phyloP scores from a whole-genome alignment of 2,797 vertebrate genomes.

The Lophius americanus region DNA sequence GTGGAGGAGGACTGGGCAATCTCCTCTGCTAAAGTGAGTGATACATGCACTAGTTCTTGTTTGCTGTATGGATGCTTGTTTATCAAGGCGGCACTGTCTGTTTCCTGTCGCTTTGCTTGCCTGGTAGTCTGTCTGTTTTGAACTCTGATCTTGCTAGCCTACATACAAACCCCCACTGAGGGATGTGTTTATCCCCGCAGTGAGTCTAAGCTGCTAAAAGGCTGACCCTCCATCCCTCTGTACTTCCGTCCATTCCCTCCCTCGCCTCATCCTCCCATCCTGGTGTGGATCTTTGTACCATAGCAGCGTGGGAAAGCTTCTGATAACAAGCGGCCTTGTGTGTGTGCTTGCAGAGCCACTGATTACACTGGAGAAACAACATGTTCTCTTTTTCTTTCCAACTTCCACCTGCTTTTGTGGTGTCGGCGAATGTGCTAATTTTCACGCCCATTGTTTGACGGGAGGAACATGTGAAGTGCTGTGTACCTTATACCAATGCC shows the following conservation, averaged over 20 bases:
- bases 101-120: slow-evolving; percentile 55
- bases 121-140: slow-evolving; percentile 59
- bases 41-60: slow-evolving; percentile 42
- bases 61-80: slow-evolving; percentile 57
- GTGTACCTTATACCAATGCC: slow-evolving; percentile 39
- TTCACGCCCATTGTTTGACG: slow-evolving; percentile 50
- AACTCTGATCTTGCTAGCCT: slow-evolving; percentile 73
- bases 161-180: slow-evolving; percentile 66
- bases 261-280: slow-evolving; percentile 72
- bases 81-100: slow-evolving; percentile 57
- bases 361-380: slow-evolving; percentile 75
- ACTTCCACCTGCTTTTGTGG: slow-evolving; percentile 34
- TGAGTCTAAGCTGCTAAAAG: slow-evolving; percentile 70
- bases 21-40: slow-evolving; percentile 49
- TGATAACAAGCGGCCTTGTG: slow-evolving; percentile 80
- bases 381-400: slow-evolving; percentile 67
- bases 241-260: slow-evolving; percentile 69
- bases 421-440: slow-evolving; percentile 43
- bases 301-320: slow-evolving; percentile 80
- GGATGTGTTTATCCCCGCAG: slow-evolving; percentile 74
- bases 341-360: slow-evolving; percentile 71
- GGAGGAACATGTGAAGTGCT: slow-evolving; percentile 42
- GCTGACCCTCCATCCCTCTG: slow-evolving; percentile 76
- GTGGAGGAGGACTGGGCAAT: slow-evolving; percentile 66
- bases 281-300: slow-evolving; percentile 75